Conservation (phyloP, 2,888 invertebrate species). For the Charanyca ferruginea region DNA sequence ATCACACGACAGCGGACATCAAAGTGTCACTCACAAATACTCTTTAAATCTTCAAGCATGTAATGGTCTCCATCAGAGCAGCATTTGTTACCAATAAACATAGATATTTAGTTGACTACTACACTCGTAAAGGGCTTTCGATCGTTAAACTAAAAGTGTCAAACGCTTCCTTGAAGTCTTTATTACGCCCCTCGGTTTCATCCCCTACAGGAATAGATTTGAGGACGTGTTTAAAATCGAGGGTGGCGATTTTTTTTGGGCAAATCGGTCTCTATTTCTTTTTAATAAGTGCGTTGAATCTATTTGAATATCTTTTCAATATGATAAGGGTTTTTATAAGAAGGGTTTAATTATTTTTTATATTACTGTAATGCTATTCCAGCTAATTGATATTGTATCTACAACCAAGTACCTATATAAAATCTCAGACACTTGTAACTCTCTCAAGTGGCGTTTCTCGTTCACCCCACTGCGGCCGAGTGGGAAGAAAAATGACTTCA, state of each 20-base stretch:
- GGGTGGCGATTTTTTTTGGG: constrained; percentile 21
- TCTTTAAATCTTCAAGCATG: constrained; percentile 34
- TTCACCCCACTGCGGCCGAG: constrained; percentile 4
- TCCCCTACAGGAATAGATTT: constrained; percentile 57
- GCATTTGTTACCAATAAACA: constrained; percentile 64
- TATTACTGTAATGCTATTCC: too few species aligned
- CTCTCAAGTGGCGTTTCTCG: constrained; percentile 16
- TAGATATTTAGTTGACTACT: constrained; percentile 53
- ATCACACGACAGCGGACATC: constrained; percentile 19
- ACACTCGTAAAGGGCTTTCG: constrained; percentile 40
- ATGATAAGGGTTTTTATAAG: background rate
- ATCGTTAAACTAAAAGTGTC: constrained; percentile 60
- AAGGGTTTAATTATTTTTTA: background rate
- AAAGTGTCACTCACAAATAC: constrained; percentile 48
- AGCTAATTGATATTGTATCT: constrained; percentile 11
- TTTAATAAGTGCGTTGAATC: background rate
- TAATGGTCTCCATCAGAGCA: constrained; percentile 37
- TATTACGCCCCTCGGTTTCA: constrained; percentile 43
- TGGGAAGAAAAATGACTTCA: constrained; percentile 46
- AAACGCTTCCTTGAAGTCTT: constrained; percentile 55
- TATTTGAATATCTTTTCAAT: background rate
- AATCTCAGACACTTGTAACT: constrained; percentile 10
- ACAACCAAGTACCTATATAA: background rate
- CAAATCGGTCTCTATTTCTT: background rate
- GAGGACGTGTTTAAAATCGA: constrained; percentile 10